Conservation (phyloP, 2,888 invertebrate genomes). For the Physocephala rufipes region DNA sequence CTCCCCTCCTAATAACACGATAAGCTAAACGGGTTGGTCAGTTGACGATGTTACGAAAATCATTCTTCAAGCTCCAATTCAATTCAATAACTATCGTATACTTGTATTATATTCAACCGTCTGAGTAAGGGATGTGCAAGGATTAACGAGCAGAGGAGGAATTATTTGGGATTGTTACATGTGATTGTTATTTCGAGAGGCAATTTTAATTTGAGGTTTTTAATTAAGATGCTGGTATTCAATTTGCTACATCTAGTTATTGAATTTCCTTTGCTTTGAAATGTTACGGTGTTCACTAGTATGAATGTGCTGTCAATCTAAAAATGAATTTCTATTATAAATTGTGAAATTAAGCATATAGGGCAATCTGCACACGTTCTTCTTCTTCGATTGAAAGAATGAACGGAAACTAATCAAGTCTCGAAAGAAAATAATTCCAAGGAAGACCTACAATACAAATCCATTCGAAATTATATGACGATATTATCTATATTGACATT, state of each 20-base stretch:
- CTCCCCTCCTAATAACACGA: neutral
- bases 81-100: constrained; percentile 10
- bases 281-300: too few species aligned
- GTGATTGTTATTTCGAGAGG: neutral
- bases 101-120: neutral
- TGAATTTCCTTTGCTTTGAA: too few species aligned
- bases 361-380: too few species aligned
- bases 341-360: too few species aligned
- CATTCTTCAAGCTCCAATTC: constrained; percentile 5
- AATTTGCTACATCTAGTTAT: neutral
- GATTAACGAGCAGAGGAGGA: neutral
- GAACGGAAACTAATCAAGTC: too few species aligned
- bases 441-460: neutral
- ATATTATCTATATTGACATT: constrained; percentile 2
- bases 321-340: too few species aligned
- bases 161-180: neutral
- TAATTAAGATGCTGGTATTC: neutral
- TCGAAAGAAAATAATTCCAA: too few species aligned
- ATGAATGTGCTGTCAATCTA: too few species aligned
- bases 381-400: neutral
- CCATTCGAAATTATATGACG: neutral
- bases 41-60: constrained; percentile 11
- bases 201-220: neutral
- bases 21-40: constrained; percentile 18
- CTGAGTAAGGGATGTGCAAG: neutral